Base-by-base conservation (phyloP, 2,888 invertebrate species). In the Cenopis cana region DNA sequence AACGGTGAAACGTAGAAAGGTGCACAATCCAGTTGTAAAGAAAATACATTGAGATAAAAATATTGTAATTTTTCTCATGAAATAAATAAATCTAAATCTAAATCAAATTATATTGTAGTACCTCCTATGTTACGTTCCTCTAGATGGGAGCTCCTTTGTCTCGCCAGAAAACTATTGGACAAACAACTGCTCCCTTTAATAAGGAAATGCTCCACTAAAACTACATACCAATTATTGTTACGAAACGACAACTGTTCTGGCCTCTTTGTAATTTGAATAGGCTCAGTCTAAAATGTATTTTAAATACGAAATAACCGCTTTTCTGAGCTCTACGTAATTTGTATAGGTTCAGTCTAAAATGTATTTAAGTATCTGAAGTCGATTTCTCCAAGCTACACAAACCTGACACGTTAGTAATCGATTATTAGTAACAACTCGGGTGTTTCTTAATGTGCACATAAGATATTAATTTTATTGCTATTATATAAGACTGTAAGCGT, bases 201-300 rank as follows among this genome's bases (percentile, higher is more conserved):
- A 88, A 92, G 92, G 92, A 92, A 93, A 87, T 89, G 91, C 86
- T 90, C 92, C 85, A 93, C 87, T 91, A 91, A 89, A 88, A 87
- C 85, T 82, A 83, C 80, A 79, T 78, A 78, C 81, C 84, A 85
- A 88, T 89, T 88, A 88, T 86, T 81, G 82, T 90, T 88, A 87
- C 84, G 83, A 85, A 89, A 89, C 84, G 76, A 77, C 79, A 36
- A 38, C 57, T 61, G 65, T 49, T 54, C 62, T 68, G 52, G 54
- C 68, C 57, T 66, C 61, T 79, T 80, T 78, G 77, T 81, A 85
- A 84, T 85, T 81, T 81, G 79, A 82, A 84, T 64, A 38, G 38
- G 18, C 52, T 52, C 52, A 38, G 38, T 79, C 79, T 24, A 24
- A 77, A 78, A 78, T 77, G 76, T 75, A 76, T n/a, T n/a, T n/a